A percentile compares a stretch with the other conserved stretches of the same genome.
Conservation (phyloP, 2,888 invertebrate species). For the Zootermopsis nevadensis region DNA sequence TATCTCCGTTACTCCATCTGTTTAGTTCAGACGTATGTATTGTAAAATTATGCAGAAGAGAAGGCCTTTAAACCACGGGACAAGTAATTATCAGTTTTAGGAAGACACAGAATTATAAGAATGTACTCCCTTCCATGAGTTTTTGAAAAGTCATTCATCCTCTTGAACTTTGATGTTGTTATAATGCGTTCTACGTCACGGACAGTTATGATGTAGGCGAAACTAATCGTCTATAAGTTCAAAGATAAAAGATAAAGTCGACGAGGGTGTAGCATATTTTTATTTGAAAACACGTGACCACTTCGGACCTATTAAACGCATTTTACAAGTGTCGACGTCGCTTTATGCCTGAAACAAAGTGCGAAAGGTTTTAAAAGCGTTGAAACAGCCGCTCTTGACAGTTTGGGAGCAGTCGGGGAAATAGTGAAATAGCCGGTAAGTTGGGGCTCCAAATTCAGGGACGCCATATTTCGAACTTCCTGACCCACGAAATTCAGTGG, state of each 20-base stretch:
- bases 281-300: neutral
- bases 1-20: no score
- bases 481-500: neutral
- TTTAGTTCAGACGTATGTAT: no score
- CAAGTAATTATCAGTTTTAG: neutral
- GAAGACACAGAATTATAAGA: neutral
- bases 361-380: neutral
- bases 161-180: constrained; percentile 5
- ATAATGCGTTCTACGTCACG: neutral
- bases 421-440: neutral
- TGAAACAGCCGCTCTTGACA: neutral
- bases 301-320: neutral
- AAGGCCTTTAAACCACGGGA: no score
- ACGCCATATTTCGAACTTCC: neutral
- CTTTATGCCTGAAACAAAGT: neutral
- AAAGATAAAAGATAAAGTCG: neutral
- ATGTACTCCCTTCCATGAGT: neutral
- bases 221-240: neutral
- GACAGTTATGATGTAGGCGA: neutral
- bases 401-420: neutral
- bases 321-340: neutral
- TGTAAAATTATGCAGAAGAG: no score
- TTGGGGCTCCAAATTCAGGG: neutral
- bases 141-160: neutral
- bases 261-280: neutral